Evolutionary conservation across 2,888 invertebrate genomes (phyloP).

Genomic region (Thelaira solivaga): DNA sequence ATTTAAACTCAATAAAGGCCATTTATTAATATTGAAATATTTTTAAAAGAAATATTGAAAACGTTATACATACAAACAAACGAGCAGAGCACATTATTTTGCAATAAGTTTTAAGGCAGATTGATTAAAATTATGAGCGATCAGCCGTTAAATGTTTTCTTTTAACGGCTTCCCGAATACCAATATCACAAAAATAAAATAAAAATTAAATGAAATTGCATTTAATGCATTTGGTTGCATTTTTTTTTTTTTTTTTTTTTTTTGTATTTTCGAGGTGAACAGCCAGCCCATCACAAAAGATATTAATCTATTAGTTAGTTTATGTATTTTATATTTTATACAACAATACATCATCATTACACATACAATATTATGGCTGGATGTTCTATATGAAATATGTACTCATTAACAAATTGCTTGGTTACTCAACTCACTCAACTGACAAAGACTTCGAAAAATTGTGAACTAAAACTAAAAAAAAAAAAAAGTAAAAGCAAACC

Average conservation of each 20-base stretch:
- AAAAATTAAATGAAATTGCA: conserved; percentile 10
- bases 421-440: conserved; percentile 32
- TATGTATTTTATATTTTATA: conserved; percentile 32
- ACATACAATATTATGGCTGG: neutral
- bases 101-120: conserved; percentile 69
- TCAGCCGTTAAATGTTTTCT: conserved; percentile 76
- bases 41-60: neutral
- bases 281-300: conserved; percentile 53
- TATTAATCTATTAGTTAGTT: conserved; percentile 51
- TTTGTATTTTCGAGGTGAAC: conserved; percentile 36
- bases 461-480: conserved; percentile 4
- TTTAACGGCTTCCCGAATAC: conserved; percentile 65
- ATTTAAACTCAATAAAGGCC: neutral
- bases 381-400: conserved; percentile 17
- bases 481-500: neutral
- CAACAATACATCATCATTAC: conserved; percentile 42
- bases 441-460: conserved; percentile 1
- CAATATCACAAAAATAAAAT: neutral
- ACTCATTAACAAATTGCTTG: conserved; percentile 61
- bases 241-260: too few relatives aligned
- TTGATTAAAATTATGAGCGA: conserved; percentile 77
- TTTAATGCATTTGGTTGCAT: conserved; percentile 26
- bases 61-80: neutral
- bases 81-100: too few relatives aligned
- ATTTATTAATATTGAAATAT: neutral